Percentiles rank a stretch among this genome's conserved stretches.
Evolutionary conservation across 64 coral and sea anemone species (phyloP).

Genomic region (Montipora cactus): DNA sequence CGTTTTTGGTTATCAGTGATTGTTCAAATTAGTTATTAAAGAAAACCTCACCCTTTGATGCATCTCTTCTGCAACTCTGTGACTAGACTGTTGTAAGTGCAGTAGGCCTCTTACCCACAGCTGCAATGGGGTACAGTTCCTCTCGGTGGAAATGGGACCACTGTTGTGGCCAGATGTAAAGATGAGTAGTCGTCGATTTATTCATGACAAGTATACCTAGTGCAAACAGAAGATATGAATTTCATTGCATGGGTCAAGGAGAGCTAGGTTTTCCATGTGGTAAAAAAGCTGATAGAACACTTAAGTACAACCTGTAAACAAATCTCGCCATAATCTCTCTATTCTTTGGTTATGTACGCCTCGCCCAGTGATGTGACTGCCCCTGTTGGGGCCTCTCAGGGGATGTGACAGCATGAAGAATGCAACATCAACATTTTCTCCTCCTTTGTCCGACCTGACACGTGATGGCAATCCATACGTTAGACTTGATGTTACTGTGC

Average conservation of each 20-base stretch:
- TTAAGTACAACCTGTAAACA: constrained; percentile 4
- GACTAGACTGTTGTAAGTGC: not conserved
- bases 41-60: not conserved
- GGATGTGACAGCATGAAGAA: constrained; percentile 52
- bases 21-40: not conserved
- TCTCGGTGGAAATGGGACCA: constrained; percentile 1
- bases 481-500: no score
- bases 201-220: constrained; percentile 24
- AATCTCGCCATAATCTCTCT: constrained; percentile 59
- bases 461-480: constrained; percentile 55
- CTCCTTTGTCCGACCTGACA: constrained; percentile 67
- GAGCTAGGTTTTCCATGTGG: no score
- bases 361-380: constrained; percentile 66
- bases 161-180: not conserved
- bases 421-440: constrained; percentile 63
- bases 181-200: not conserved
- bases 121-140: constrained; percentile 19
- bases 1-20: not conserved
- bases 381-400: constrained; percentile 55
- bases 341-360: constrained; percentile 54
- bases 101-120: constrained; percentile 15
- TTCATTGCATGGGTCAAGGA: not conserved
- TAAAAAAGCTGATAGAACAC: constrained; percentile 16
- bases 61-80: not conserved
- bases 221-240: constrained; percentile 14